Percentiles rank a stretch among this genome's conserved stretches.
Conservation (phyloP, 2,113 vertebrate genomes). For the Podiceps cristatus region DNA sequence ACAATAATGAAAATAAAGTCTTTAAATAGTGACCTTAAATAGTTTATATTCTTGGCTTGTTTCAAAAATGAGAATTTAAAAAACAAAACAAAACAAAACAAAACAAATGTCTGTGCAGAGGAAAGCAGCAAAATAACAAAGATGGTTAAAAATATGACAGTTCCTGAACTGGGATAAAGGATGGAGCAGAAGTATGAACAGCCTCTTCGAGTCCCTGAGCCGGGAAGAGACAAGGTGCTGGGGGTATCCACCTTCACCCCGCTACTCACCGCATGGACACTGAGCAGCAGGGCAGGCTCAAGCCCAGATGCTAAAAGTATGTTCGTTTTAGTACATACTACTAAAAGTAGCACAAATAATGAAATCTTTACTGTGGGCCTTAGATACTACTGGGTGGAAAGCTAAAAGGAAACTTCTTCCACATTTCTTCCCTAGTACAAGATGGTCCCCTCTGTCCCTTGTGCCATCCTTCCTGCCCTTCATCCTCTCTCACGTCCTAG, state of each 20-base stretch:
- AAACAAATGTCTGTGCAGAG: background rate
- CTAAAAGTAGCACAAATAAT: background rate
- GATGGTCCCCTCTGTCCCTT: background rate
- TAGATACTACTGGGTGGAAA: background rate
- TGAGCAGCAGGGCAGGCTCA: background rate
- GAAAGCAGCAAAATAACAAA: constrained; percentile 24
- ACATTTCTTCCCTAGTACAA: background rate
- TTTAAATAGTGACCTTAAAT: constrained; percentile 31
- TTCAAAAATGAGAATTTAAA: background rate
- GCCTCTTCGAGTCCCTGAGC: background rate
- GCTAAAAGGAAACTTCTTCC: background rate
- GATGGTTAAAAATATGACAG: background rate
- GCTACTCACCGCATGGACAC: rapidly evolving
- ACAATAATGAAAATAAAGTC: constrained; percentile 28
- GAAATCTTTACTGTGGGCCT: background rate
- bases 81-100: background rate
- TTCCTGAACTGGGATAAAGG: background rate
- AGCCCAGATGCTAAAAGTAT: background rate
- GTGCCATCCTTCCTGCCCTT: background rate
- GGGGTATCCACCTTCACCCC: background rate
- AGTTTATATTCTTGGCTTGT: background rate
- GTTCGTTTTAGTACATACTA: rapidly evolving
- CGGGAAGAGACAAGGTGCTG: rapidly evolving
- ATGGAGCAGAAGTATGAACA: background rate
- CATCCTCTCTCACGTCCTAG: background rate